Evolutionary conservation across 2,888 invertebrate genomes (phyloP).

Genomic region (Junonia oenone): DNA sequence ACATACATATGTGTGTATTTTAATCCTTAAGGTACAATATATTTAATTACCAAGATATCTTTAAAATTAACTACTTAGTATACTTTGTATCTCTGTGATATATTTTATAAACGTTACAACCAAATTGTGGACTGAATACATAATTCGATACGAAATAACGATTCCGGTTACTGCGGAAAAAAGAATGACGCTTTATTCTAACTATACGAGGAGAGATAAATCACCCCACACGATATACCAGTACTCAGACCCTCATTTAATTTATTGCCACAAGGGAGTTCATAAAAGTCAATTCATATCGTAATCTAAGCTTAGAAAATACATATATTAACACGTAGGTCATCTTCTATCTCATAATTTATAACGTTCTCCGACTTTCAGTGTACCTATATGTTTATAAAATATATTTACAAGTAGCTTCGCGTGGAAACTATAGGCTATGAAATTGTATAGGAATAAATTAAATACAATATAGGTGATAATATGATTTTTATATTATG

Average conservation of each 20-base stretch:
- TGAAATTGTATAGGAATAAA: too few species aligned
- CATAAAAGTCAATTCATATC: slow-evolving; percentile 3
- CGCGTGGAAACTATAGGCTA: too few species aligned
- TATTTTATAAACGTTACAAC: neutral
- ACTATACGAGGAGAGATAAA: slow-evolving; percentile 5
- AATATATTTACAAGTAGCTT: too few species aligned
- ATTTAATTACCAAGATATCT: neutral
- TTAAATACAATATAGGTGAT: too few species aligned
- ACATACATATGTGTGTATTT: too few species aligned
- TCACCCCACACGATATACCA: neutral
- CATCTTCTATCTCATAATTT: neutral
- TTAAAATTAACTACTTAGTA: neutral
- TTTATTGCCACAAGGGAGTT: slow-evolving; percentile 1
- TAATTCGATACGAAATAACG: neutral
- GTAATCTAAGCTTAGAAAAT: neutral
- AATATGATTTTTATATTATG: too few species aligned
- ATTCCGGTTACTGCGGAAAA: neutral
- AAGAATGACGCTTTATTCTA: slow-evolving; percentile 13
- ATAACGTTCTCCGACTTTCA: neutral
- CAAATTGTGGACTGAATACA: neutral
- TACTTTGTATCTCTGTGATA: neutral
- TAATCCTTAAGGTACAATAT: too few species aligned
- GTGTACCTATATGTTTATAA: neutral
- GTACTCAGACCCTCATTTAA: slow-evolving; percentile 2
- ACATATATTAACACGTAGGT: neutral